Evolutionary conservation across 1,140 invertebrate species (phyloP).

Genomic region (Sipha flava): DNA sequence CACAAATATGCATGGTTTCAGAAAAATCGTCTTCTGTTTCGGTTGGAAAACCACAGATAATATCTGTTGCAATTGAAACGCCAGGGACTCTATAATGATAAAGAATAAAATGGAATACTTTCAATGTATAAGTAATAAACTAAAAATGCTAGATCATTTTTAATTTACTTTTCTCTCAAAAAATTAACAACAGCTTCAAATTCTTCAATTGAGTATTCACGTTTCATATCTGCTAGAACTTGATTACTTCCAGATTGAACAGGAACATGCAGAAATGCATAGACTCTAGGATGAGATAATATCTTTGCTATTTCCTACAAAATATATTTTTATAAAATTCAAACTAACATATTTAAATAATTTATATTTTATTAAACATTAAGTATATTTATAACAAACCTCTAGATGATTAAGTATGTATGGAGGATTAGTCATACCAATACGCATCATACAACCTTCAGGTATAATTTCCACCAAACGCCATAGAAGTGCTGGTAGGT

Average conservation of each 20-base stretch:
- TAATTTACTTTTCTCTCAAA: conserved; percentile 57
- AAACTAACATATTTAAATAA: background rate
- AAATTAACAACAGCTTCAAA: conserved; percentile 86
- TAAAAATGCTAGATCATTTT: background rate
- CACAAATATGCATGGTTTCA: conserved; percentile 75
- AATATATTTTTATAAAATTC: background rate
- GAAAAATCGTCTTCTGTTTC: conserved; percentile 89
- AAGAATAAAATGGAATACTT: conserved; percentile 1
- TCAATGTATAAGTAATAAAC: background rate
- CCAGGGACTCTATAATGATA: conserved; percentile 58
- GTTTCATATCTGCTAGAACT: conserved; percentile 90
- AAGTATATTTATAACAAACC: conserved; percentile 41
- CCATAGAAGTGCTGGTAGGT: conserved; percentile 77
- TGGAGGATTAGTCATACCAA: conserved; percentile 98
- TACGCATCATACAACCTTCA: conserved; percentile 72
- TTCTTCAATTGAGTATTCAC: conserved; percentile 82
- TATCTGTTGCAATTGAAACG: conserved; percentile 92
- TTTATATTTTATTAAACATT: background rate
- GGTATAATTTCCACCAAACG: conserved; percentile 85
- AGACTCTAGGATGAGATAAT: conserved; percentile 79
- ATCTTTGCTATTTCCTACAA: conserved; percentile 76
- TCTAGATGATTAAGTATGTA: conserved; percentile 93
- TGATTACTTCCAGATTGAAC: conserved; percentile 93
- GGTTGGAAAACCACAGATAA: conserved; percentile 97
- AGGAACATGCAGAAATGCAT: conserved; percentile 92